Base-by-base conservation (phyloP, 2,797 vertebrate genomes). In the Rallus crepitans region DNA sequence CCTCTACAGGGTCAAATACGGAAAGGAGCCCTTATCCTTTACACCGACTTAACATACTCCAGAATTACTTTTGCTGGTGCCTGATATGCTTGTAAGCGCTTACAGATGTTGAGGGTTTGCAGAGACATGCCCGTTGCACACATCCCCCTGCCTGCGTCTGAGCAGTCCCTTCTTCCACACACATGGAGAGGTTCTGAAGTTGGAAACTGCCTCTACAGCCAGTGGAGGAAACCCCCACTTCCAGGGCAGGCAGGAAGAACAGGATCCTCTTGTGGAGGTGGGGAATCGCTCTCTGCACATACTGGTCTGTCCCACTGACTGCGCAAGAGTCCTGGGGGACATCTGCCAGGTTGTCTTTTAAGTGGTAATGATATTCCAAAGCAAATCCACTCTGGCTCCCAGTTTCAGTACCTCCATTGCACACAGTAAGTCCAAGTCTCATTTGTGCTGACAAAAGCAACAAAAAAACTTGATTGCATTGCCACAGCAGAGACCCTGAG, bases 31-130 rank as follows among this genome's bases (percentile, higher is more conserved):
- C 71, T 86, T 93, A 92, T 90, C 61, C 68, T 53, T 80, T 82
- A 82, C 64, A 59, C 50, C 5, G 57, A 61, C 61, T 90, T 87
- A 96, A 95, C 83, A 77, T 93, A 92, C 68, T 95, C 86, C 88
- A 96, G 88, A 95, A 90, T 87, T 70, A 91, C 71, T 64, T 94
- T 73, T 90, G 56, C 71, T 92, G 73, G 75, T 57, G 88, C 71
- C 80, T 95, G 91, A 94, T 60, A 72, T 60, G 42, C 39, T 31
- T 39, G 52, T 91, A 97, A 95, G 77, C 68, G 52, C 68, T 93
- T 84, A 82, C 90, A 95, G 96, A 96, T 96, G 96, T 92, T 64
- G 50, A 82, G 45, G 21, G 57, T 61, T 92, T 82, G 64, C 81
- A 84, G 72, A 92, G 63, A 89, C 48, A 79, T 90, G 75, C 45